These are phyloP conservation scores for Anguilla megastoma DNA, from an alignment of 2,797 vertebrate species.

Conservation along the genomic window DNA sequence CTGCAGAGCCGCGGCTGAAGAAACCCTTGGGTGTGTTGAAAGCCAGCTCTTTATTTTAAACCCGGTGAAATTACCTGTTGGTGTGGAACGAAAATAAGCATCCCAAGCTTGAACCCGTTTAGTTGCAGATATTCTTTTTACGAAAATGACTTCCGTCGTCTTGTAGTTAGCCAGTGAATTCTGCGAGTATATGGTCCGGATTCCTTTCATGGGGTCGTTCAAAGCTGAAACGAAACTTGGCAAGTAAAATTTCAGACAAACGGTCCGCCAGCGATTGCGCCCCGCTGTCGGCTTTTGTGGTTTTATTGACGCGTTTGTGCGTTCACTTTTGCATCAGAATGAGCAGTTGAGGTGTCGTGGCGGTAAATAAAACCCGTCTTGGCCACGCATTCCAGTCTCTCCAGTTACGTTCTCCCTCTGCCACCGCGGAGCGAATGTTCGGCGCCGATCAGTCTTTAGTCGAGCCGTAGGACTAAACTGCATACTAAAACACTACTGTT, in stretches of 20 bases:
- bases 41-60: neutral
- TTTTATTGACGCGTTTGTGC: neutral
- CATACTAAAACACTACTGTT: conserved; percentile 15
- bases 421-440: neutral
- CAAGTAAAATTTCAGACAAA: neutral
- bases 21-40: neutral
- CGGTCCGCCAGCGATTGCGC: neutral
- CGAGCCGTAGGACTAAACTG: neutral
- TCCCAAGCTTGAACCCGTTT: neutral
- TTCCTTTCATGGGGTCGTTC: neutral
- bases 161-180: neutral
- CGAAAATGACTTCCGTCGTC: neutral
- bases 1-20: neutral
- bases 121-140: neutral
- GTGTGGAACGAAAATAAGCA: neutral
- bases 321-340: neutral
- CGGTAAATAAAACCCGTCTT: neutral
- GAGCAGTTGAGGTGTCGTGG: neutral
- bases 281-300: neutral
- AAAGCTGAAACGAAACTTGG: neutral
- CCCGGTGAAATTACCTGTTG: neutral
- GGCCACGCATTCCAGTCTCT: neutral
- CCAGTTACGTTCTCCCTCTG: neutral
- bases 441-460: neutral
- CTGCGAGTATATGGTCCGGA: neutral